Base-by-base conservation (phyloP, 1,140 invertebrate species). In the Asbolus verrucosus region DNA sequence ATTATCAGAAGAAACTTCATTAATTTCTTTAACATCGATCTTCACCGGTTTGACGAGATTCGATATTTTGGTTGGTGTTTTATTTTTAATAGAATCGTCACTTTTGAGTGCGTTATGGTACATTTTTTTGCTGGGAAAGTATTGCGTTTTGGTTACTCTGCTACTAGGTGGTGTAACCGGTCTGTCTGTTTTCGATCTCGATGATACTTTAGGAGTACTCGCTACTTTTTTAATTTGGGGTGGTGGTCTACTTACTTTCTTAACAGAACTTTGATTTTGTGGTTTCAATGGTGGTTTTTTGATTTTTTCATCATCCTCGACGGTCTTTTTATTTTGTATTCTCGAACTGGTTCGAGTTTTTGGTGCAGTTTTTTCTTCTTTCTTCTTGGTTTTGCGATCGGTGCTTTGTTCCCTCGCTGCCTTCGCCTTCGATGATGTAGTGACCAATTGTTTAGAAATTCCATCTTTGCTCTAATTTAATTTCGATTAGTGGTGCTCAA, bases 121-220 rank as follows among this genome's bases (percentile, higher is more conserved):
- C 65, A 78, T 74, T 66, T 75, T 75, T 72, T 77, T 78, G 24
- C 61, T 78, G 19, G 78, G 77, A 74, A 78, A 80, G 76, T 68
- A 80, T 69, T 80, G 74, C 6, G 73, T 73, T 72, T 74, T 78
- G 8, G 66, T 61, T 13, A 77, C 65, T 63, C 73, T 73, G 50
- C 19, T 72, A 70, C 67, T 76, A 13, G 68, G 60, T 18, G 74
- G 66, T 3, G 71, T 75, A 62, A 24, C 9, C 33, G 72, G 62
- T 19, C 39, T 60, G 15, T n/a, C n/a, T n/a, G n/a, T n/a, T n/a
- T n/a, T n/a, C n/a, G n/a, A n/a, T n/a, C 65, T 24, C 59, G 38
- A 18, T 63, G 60, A 11, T 43, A 39, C n/a, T 27, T 24, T 27
- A 15, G 24, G 11, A 54, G 46, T 24, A 54, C 21, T 69, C 60